phyloP scores from a whole-genome alignment of 2,113 vertebrate genomes.

The Blennius ocellaris region DNA sequence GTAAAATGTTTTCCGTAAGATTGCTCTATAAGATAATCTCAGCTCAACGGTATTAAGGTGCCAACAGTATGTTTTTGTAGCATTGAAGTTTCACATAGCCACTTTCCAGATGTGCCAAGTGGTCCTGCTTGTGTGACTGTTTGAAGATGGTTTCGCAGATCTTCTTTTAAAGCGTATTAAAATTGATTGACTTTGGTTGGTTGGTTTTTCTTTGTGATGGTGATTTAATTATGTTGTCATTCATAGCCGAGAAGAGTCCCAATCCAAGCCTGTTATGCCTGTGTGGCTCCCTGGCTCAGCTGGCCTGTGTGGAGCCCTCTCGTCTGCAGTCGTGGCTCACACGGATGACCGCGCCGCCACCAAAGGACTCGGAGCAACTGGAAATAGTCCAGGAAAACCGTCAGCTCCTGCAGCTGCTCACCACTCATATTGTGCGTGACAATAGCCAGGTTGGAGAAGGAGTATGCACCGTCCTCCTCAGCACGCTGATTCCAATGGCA shows the following conservation, averaged over 20 bases:
- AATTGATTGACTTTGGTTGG: too few relatives aligned
- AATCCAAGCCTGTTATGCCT: slow-evolving; percentile 94
- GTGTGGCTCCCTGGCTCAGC: slow-evolving; percentile 95
- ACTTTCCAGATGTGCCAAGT: not conserved
- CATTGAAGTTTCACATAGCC: not conserved
- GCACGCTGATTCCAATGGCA: slow-evolving; percentile 96
- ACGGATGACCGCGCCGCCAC: slow-evolving; percentile 93
- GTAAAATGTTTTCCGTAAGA: too few relatives aligned
- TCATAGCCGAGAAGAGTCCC: slow-evolving; percentile 94
- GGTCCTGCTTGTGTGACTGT: not conserved
- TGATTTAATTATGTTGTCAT: not conserved
- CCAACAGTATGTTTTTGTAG: not conserved
- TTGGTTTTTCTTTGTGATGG: too few relatives aligned
- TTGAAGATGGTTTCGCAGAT: too few relatives aligned
- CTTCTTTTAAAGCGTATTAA: too few relatives aligned
- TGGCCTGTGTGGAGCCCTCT: slow-evolving; percentile 92
- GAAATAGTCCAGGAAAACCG: slow-evolving; percentile 96
- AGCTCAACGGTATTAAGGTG: not conserved
- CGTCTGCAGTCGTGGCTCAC: slow-evolving; percentile 95
- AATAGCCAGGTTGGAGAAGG: slow-evolving; percentile 99
- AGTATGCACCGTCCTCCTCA: slow-evolving; percentile 95
- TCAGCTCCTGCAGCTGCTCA: slow-evolving; percentile 93
- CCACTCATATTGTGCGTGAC: slow-evolving; percentile 96
- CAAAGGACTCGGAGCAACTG: slow-evolving; percentile 94
- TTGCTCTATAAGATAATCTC: not conserved